phyloP scores from a whole-genome alignment of 2,888 invertebrate genomes.

The Stratiomys singularior region DNA sequence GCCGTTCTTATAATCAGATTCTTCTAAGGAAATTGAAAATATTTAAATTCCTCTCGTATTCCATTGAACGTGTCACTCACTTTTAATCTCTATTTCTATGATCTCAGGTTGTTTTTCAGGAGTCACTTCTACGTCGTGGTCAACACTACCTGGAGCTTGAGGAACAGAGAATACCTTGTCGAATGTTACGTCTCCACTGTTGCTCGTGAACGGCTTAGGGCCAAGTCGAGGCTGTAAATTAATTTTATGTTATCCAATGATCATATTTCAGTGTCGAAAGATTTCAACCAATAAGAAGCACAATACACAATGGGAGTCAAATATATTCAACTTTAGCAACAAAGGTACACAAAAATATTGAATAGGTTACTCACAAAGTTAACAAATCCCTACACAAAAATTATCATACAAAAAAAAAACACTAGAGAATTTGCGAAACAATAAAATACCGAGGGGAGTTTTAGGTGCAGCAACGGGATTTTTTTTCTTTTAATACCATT shows the following conservation, averaged over 20 bases:
- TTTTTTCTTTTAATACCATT: no score
- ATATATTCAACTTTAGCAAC: no score
- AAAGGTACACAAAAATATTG: no score
- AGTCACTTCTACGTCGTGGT: conserved; percentile 34
- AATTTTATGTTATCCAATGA: neutral
- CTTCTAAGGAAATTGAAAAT: conserved; percentile 58
- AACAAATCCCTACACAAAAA: no score
- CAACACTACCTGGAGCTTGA: conserved; percentile 69
- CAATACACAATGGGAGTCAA: no score
- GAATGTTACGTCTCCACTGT: conserved; percentile 80
- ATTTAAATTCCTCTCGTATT: conserved; percentile 54
- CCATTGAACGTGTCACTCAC: conserved; percentile 63
- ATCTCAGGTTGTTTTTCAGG: conserved; percentile 59
- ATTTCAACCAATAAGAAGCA: no score
- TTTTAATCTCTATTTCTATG: conserved; percentile 68
- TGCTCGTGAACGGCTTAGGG: conserved; percentile 86
- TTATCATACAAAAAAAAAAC: no score
- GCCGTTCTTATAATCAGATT: conserved; percentile 51
- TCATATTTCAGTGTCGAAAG: no score
- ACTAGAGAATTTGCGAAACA: no score
- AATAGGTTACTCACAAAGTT: no score
- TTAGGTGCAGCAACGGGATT: no score
- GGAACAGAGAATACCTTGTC: conserved; percentile 86
- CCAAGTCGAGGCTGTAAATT: conserved; percentile 80
- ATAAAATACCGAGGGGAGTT: no score